Evolutionary conservation across 2,797 vertebrate genomes (phyloP), one percentile per base, ranked within the genome.

Genomic region (Dryobates pubescens): DNA sequence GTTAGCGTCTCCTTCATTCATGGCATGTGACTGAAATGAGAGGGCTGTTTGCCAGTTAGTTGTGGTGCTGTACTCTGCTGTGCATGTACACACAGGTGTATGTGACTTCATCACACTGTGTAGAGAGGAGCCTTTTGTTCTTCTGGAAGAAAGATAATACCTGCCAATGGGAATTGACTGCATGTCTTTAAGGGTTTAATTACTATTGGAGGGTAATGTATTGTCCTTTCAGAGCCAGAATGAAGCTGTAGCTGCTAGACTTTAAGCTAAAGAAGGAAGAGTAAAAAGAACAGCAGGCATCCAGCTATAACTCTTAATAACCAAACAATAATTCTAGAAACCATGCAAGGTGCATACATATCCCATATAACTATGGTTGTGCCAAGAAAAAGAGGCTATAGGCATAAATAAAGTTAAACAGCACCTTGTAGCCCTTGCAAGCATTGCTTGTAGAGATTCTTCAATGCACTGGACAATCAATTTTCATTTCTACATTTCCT

Each of bases 21-120:
- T 24, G n/a, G 29, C 38, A 7, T 2, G 0, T 34, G 20, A 16
- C 27, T 75, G 9, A 38, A 41, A 61, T 70, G 49, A 10, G 53
- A 65, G 34, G 68, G 24, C 36, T 24, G 15, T 26, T 58, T 69
- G 51, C 5, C 13, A 20, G 2, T 26, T 34, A 22, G 16, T 18
- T 8, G 3, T 1, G 4, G 24, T 15, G 8, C 5, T 38, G 4
- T 11, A 4, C 17, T 32, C 2, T 8, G 38, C 22, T 61, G n/a
- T 30, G 53, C 15, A 20, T 19, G 1, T 62, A 38, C 16, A 12
- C 38, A 7, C 10, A 27, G 24, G 29, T 38, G 29, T 29, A 7
- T 2, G 6, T 67, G 26, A 9, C 9, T 68, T 56, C 10, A 14
- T 59, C 54, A 8, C 7, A 10, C n/a, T 53, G 9, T 30, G 20